Base-by-base conservation (phyloP, 2,888 invertebrate genomes). In the Ochropleura plecta region DNA sequence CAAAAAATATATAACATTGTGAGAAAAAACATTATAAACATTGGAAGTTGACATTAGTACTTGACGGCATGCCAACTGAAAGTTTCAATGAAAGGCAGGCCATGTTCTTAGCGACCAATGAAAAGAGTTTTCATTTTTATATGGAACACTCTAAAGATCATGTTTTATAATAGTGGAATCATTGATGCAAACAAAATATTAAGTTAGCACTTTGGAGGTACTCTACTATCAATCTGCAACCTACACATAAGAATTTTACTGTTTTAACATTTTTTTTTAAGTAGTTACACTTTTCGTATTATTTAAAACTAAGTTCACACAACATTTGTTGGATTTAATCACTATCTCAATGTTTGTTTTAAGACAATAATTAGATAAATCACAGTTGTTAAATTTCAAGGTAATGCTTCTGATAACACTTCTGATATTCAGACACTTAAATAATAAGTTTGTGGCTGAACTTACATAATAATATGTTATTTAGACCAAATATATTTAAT, bases 351-450 rank as follows among this genome's bases (percentile, higher is more conserved):
- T 69, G 48, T 65, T 65, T 67, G 20, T 51, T 51, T 20, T 51
- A 30, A 51, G 30, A 6, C 14, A 44, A 44, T 14, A 68, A 30
- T 65, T 5, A 42, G 9, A 20, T 30, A 48, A 48, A 10, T n/a
- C 48, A 60, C 48, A 46, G 20, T 53, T 59, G 7, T 51, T 66
- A 74, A 12, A 3, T 44, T 30, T 73, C 6, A 57, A 59, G 55
- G 16, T 44, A 49, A 65, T 57, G 20, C 18, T 53, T 16, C 53
- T 53, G 53, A 53, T 9, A 53, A n/a, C 16, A 7, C 18, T 49
- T 57, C 1, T 60, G 30, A 51, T 51, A 60, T 59, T 42, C 20
- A 42, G 12, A 9, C 48, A 48, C 48, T 48, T 48, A 6, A 16
- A 5, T 49, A n/a, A 7, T 49, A 16, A 16, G 49, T 49, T 49